phyloP scores from a whole-genome alignment of 2,888 invertebrate genomes.

The Graphium colonna region DNA sequence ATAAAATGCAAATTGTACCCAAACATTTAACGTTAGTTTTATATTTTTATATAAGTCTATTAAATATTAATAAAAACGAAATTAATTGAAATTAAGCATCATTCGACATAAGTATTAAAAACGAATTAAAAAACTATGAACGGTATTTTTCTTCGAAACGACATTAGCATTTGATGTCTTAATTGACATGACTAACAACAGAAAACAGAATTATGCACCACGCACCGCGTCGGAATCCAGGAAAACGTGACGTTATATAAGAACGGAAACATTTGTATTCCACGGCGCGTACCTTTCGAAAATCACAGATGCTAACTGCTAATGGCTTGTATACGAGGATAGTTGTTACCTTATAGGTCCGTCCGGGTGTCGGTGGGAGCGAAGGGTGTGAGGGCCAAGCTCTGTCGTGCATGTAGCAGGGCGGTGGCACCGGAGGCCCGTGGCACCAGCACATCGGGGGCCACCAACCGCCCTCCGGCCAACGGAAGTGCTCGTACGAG shows the following conservation, averaged over 20 bases:
- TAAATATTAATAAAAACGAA: too few species aligned
- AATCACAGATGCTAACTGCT: not conserved
- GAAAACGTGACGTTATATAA: conserved; percentile 2
- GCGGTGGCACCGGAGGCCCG: conserved; percentile 65
- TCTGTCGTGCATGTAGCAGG: conserved; percentile 72
- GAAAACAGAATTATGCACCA: not conserved
- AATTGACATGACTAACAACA: not conserved
- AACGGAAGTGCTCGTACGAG: conserved; percentile 81
- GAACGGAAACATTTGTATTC: conserved; percentile 5
- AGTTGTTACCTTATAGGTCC: conserved; percentile 66
- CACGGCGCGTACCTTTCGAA: not conserved
- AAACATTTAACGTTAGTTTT: too few species aligned
- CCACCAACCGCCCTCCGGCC: conserved; percentile 78
- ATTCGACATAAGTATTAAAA: too few species aligned
- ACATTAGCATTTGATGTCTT: too few species aligned
- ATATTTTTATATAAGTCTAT: too few species aligned
- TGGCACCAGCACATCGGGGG: conserved; percentile 74
- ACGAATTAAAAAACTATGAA: too few species aligned
- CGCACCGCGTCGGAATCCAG: not conserved
- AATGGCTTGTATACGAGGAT: conserved; percentile 1
- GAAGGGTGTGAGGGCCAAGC: conserved; percentile 74
- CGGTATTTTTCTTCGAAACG: too few species aligned
- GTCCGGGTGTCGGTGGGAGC: conserved; percentile 53
- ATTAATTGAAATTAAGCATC: too few species aligned
- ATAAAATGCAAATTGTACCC: too few species aligned